Percentiles rank a stretch among this genome's conserved stretches.
These are phyloP conservation scores for Gymnocheta viridis DNA, from an alignment of 2,888 invertebrate species.

Conservation along the genomic window DNA sequence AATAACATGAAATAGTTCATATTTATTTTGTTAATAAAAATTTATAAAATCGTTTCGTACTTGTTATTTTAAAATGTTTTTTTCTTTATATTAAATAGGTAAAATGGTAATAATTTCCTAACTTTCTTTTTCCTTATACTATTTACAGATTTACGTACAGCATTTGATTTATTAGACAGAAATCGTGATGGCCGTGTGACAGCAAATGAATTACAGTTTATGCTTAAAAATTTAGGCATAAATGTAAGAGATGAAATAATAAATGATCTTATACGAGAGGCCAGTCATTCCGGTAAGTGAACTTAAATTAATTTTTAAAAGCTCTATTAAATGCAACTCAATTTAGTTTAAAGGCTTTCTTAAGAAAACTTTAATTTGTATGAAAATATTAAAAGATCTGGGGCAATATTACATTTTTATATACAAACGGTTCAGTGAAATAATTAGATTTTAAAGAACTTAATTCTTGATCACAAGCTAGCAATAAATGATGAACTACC, in stretches of 20 bases:
- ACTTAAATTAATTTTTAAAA: neutral
- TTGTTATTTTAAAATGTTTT: neutral
- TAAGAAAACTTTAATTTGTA: too few species aligned
- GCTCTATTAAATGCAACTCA: neutral
- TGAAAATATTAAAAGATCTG: too few species aligned
- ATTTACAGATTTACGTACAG: constrained; percentile 88
- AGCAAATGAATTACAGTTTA: constrained; percentile 89
- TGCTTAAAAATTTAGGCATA: constrained; percentile 90
- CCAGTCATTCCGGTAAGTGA: constrained; percentile 87
- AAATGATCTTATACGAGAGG: constrained; percentile 88
- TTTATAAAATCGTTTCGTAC: too few species aligned
- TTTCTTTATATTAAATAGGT: neutral
- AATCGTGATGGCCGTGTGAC: constrained; percentile 90
- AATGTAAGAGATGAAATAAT: constrained; percentile 89
- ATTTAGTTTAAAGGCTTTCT: too few species aligned
- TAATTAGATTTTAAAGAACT: too few species aligned
- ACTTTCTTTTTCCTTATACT: neutral
- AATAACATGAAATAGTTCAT: too few species aligned
- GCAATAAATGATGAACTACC: too few species aligned
- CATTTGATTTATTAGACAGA: constrained; percentile 89
- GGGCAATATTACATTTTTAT: too few species aligned
- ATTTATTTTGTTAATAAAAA: too few species aligned
- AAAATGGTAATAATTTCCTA: neutral
- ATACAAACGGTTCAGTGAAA: too few species aligned
- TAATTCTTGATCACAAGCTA: too few species aligned